Evolutionary conservation across 2,113 vertebrate genomes (phyloP).

Genomic region (Nipponia nippon): DNA sequence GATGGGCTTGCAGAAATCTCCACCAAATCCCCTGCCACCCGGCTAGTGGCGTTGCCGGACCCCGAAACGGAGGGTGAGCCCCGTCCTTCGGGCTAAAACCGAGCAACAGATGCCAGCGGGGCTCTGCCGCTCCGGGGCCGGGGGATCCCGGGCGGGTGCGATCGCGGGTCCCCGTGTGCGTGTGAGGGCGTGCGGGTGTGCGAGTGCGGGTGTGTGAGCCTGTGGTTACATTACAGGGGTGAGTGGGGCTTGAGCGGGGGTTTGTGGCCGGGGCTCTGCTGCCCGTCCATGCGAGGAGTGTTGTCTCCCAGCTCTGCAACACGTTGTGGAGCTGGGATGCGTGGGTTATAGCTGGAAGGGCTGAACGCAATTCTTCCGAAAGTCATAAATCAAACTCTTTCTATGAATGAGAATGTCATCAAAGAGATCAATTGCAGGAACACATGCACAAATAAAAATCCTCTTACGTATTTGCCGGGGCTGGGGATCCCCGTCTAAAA

Average conservation of each 20-base stretch:
- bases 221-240: background rate
- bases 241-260: background rate
- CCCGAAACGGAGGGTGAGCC: background rate
- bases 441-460: constrained; percentile 95
- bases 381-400: constrained; percentile 98
- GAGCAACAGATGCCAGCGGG: background rate
- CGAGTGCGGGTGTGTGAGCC: background rate
- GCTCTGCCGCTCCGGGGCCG: background rate
- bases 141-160: background rate
- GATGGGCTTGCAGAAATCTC: background rate
- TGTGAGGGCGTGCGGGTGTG: background rate
- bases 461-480: constrained; percentile 88
- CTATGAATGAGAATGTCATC: constrained; percentile 97
- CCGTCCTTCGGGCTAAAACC: background rate
- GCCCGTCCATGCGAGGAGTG: background rate
- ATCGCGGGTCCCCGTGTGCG: background rate
- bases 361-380: constrained; percentile 79
- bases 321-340: constrained; percentile 37
- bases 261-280: background rate
- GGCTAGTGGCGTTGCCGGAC: background rate
- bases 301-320: background rate
- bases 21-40: background rate
- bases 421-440: constrained; percentile 93
- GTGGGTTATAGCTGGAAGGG: constrained; percentile 71
- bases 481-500: constrained; percentile 85